A percentile compares a stretch with the other conserved stretches of the same genome.
These are phyloP conservation scores for Campopleginae sp. DNA, from an alignment of 2,888 invertebrate species.

Conservation along the genomic window DNA sequence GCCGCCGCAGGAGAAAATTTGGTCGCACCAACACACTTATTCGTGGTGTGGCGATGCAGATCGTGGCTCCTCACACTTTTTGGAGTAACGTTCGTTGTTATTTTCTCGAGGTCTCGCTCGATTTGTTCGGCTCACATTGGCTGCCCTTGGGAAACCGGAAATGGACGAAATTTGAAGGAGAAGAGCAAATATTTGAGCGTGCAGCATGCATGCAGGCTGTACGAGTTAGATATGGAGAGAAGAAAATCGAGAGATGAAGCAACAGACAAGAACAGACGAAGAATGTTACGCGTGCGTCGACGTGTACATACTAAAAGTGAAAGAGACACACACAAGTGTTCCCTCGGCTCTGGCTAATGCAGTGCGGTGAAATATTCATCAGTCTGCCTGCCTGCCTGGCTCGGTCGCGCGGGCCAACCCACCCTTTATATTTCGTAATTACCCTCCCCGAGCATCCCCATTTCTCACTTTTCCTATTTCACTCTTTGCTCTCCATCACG, in stretches of 20 bases:
- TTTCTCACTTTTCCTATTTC: constrained; percentile 71
- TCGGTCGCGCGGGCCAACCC: constrained; percentile 77
- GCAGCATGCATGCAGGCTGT: background rate
- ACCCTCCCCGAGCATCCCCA: constrained; percentile 78
- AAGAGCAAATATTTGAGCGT: background rate
- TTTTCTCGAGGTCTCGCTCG: background rate
- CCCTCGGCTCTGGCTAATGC: constrained; percentile 81
- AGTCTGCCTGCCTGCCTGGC: constrained; percentile 80
- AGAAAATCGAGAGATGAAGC: constrained; percentile 31
- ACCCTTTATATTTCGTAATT: constrained; percentile 84
- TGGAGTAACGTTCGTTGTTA: background rate
- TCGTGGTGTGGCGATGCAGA: no score
- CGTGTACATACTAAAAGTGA: constrained; percentile 74
- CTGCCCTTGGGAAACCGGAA: constrained; percentile 63
- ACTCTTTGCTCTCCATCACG: constrained; percentile 59
- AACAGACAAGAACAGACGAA: constrained; percentile 38
- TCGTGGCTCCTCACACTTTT: no score
- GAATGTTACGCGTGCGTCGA: constrained; percentile 55
- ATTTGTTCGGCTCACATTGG: constrained; percentile 22
- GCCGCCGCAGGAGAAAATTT: no score
- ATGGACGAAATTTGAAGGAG: constrained; percentile 11
- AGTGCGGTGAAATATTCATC: constrained; percentile 83
- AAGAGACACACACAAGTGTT: constrained; percentile 77
- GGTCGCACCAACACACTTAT: no score
- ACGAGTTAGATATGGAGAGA: background rate